Evolutionary conservation across 1,140 invertebrate species (phyloP).

Genomic region (Rhizoglyphus robini): DNA sequence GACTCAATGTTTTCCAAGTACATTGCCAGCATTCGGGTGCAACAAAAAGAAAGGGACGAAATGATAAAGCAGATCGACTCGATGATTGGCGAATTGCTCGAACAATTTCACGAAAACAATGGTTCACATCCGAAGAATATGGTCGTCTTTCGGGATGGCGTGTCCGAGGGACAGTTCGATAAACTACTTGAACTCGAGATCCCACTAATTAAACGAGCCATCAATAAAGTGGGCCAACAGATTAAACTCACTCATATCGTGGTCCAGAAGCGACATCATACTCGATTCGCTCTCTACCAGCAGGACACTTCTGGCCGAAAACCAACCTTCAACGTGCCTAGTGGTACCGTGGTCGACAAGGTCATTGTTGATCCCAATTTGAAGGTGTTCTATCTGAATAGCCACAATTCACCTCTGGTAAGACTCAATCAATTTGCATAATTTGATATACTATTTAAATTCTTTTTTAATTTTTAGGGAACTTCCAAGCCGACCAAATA

Average conservation of each 20-base stretch:
- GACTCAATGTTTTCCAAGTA: constrained; percentile 23
- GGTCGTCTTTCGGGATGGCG: constrained; percentile 37
- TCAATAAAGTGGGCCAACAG: constrained; percentile 24
- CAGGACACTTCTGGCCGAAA: not conserved
- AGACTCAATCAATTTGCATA: constrained; percentile 8
- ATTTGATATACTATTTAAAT: not conserved
- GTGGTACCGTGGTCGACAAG: constrained; percentile 15
- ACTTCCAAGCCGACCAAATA: not conserved
- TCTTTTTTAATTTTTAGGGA: not conserved
- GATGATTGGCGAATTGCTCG: constrained; percentile 48
- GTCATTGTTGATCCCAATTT: not conserved
- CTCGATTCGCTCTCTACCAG: constrained; percentile 14
- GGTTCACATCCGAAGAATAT: constrained; percentile 30
- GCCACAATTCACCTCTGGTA: not conserved
- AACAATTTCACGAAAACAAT: constrained; percentile 24
- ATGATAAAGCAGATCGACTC: constrained; percentile 43
- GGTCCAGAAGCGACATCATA: constrained; percentile 23
- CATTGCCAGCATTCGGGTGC: constrained; percentile 9
- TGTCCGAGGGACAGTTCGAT: constrained; percentile 36
- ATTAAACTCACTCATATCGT: constrained; percentile 18
- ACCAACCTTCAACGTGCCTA: constrained; percentile 2
- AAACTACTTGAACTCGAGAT: constrained; percentile 28
- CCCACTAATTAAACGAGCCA: constrained; percentile 21
- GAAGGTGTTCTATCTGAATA: constrained; percentile 13
- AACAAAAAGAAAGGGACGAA: constrained; percentile 19